These are phyloP conservation scores for Regulus satrapa DNA, from an alignment of 2,113 vertebrate genomes.

Conservation along the genomic window DNA sequence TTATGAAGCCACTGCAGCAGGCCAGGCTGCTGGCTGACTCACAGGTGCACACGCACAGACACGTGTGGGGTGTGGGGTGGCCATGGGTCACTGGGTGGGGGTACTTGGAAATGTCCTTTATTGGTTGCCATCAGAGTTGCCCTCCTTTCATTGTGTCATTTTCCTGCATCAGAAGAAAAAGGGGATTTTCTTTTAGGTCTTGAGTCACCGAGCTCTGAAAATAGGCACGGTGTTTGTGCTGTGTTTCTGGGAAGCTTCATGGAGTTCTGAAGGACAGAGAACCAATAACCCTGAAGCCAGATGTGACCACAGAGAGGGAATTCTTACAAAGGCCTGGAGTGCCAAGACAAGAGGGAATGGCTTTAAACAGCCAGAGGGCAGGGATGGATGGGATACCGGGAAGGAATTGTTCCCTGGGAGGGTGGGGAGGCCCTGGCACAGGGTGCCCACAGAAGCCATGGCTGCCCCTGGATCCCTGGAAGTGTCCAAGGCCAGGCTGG, in stretches of 20 bases:
- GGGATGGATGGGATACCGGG: background rate
- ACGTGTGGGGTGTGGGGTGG: too few relatives aligned
- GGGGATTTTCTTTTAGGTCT: background rate
- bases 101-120: background rate
- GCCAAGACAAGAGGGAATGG: background rate
- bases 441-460: background rate
- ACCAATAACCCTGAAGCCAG: background rate
- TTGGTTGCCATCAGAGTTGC: background rate
- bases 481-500: background rate
- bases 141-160: background rate
- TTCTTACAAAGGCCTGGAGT: background rate
- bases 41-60: background rate
- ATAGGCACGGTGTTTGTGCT: background rate
- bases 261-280: background rate
- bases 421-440: background rate
- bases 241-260: background rate
- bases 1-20: background rate
- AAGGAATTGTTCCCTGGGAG: background rate
- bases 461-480: background rate
- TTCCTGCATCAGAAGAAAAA: background rate
- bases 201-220: background rate
- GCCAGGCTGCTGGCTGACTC: background rate
- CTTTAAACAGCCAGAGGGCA: background rate
- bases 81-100: background rate
- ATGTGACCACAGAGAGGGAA: background rate